Evolutionary conservation across 1,140 invertebrate species (phyloP).

Genomic region (Musca vetustissima): DNA sequence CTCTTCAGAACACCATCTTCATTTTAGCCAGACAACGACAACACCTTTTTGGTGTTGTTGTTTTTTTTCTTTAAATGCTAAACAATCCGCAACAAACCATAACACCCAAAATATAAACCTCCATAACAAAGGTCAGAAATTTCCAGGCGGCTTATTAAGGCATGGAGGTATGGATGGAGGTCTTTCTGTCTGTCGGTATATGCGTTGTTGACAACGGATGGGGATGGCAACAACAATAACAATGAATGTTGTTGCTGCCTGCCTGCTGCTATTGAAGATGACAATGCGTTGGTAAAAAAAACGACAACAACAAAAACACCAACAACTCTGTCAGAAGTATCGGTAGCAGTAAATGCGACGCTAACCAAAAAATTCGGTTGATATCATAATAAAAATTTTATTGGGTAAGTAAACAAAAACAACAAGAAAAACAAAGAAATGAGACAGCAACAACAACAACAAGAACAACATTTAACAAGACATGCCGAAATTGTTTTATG

Average conservation of each 20-base stretch:
- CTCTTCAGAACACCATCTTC: too few species aligned
- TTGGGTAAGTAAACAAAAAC: conserved; percentile 47
- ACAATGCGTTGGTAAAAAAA: not conserved
- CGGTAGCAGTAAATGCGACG: not conserved
- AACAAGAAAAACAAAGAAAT: conserved; percentile 1
- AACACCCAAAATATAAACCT: conserved; percentile 5
- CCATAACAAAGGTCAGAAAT: conserved; percentile 21
- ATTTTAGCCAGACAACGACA: too few species aligned
- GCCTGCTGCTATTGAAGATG: too few species aligned
- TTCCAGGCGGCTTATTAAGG: not conserved
- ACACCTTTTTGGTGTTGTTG: too few species aligned
- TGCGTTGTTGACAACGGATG: too few species aligned
- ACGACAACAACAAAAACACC: not conserved
- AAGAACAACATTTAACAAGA: not conserved
- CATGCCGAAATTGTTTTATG: too few species aligned
- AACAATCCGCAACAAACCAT: not conserved
- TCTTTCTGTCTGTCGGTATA: too few species aligned
- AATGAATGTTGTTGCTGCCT: too few species aligned
- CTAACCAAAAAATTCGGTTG: conserved; percentile 26
- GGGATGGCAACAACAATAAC: too few species aligned
- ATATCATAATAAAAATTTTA: conserved; percentile 56
- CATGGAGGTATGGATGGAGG: too few species aligned
- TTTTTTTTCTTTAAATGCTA: too few species aligned
- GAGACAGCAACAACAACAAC: not conserved
- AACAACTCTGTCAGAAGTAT: not conserved